These are phyloP conservation scores for Epizoanthus rinbou DNA, from an alignment of 92 coral and sea anemone species.

Conservation along the genomic window DNA sequence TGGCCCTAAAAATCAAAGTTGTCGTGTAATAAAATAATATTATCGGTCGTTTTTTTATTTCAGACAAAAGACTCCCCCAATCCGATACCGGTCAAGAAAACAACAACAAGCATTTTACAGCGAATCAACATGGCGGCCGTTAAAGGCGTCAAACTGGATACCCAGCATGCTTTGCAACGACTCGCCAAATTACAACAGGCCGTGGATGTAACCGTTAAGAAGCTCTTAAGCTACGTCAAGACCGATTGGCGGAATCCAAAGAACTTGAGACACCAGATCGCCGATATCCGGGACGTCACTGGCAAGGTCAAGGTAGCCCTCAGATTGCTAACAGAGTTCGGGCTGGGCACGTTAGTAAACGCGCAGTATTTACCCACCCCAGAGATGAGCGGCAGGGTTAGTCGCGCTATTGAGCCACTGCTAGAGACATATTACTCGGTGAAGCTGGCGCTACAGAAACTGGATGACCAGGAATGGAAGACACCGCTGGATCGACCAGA, in stretches of 20 bases:
- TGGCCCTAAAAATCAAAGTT: too few relatives aligned
- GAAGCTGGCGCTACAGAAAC: conserved; percentile 84
- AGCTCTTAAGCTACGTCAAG: conserved; percentile 89
- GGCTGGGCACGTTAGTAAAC: conserved; percentile 83
- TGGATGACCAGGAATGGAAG: conserved; percentile 88
- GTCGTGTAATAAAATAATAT: too few relatives aligned
- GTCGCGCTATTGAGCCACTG: conserved; percentile 86
- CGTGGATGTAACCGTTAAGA: conserved; percentile 81
- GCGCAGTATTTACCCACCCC: conserved; percentile 65
- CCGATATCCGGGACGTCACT: conserved; percentile 89
- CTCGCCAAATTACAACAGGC: conserved; percentile 92
- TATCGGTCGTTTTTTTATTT: not conserved
- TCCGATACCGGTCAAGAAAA: conserved; percentile 53
- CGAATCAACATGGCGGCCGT: conserved; percentile 96
- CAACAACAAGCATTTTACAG: conserved; percentile 76
- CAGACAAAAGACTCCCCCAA: conserved; percentile 30
- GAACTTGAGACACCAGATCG: conserved; percentile 68
- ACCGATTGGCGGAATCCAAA: conserved; percentile 87
- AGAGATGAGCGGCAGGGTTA: conserved; percentile 76
- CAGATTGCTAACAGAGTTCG: conserved; percentile 92
- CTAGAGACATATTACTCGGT: conserved; percentile 90
- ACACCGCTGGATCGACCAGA: conserved; percentile 67
- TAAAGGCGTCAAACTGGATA: conserved; percentile 75
- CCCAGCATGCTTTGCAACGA: conserved; percentile 74
- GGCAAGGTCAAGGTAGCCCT: conserved; percentile 95